Evolutionary conservation across 2,888 invertebrate genomes (phyloP).

Genomic region (Meandrusa payeni): DNA sequence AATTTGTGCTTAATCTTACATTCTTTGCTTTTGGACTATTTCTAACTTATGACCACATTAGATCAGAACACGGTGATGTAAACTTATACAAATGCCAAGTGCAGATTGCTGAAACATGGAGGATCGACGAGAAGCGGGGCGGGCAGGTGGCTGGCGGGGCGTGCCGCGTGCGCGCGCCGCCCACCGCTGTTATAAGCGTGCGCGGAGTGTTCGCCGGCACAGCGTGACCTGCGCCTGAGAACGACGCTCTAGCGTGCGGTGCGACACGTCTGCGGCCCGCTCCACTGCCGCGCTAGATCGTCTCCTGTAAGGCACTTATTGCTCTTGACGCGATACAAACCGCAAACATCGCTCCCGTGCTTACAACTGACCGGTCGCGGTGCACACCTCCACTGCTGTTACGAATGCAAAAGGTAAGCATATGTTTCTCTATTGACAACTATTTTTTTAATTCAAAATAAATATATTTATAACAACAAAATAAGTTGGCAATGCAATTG

Average conservation of each 20-base stretch:
- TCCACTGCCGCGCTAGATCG: constrained; percentile 27
- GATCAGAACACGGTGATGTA: too few relatives aligned
- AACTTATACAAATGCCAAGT: too few relatives aligned
- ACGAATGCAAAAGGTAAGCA: constrained; percentile 16
- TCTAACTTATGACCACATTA: too few relatives aligned
- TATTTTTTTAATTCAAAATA: too few relatives aligned
- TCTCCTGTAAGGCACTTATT: constrained; percentile 17
- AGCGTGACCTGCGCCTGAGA: constrained; percentile 48
- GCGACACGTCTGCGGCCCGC: constrained; percentile 35
- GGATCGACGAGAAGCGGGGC: constrained; percentile 26
- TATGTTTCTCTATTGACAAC: too few relatives aligned
- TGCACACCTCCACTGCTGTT: neutral
- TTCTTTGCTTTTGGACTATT: too few relatives aligned
- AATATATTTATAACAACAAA: too few relatives aligned
- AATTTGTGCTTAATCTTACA: too few relatives aligned
- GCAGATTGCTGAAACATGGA: too few relatives aligned
- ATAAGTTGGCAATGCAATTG: too few relatives aligned
- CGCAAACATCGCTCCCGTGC: constrained; percentile 24
- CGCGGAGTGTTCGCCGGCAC: constrained; percentile 30
- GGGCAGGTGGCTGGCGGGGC: constrained; percentile 50
- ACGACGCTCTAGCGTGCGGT: constrained; percentile 41
- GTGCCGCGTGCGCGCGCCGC: constrained; percentile 36
- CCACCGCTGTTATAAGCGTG: constrained; percentile 54
- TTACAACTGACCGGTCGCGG: constrained; percentile 12
- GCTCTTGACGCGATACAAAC: constrained; percentile 26